Evolutionary conservation across 2,888 invertebrate genomes (phyloP).

Genomic region (Cancer borealis): DNA sequence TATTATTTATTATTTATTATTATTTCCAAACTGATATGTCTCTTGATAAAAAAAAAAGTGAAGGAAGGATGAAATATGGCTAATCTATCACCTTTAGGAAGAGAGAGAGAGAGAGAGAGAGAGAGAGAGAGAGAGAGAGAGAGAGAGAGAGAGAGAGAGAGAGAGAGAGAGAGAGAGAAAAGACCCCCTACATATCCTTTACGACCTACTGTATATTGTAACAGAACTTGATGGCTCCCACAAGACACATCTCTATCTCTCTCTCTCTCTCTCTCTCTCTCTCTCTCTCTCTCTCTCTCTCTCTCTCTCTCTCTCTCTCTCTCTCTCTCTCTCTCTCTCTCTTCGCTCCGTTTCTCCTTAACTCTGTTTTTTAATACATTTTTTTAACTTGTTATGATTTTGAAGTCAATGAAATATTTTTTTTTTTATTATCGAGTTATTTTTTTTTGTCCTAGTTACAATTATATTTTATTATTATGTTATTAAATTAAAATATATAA

Average conservation of each 20-base stretch:
- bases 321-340: conserved; percentile 28
- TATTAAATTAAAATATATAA: no score
- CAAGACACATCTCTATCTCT: neutral
- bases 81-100: neutral
- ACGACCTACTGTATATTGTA: conserved; percentile 25
- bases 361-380: neutral
- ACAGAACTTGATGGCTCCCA: neutral
- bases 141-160: conserved; percentile 57
- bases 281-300: conserved; percentile 9
- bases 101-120: neutral
- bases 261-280: neutral
- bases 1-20: neutral
- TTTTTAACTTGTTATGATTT: neutral
- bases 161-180: conserved; percentile 44
- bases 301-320: conserved; percentile 4
- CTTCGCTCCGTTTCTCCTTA: neutral
- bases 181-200: neutral
- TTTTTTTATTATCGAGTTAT: no score
- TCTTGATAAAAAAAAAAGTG: neutral
- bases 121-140: conserved; percentile 36
- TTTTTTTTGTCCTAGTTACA: neutral
- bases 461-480: no score
- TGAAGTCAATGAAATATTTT: no score
- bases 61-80: neutral
- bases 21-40: neutral